These are phyloP conservation scores for Hystrix brachyura DNA, from an alignment of 2,113 vertebrate species.

Conservation along the genomic window DNA sequence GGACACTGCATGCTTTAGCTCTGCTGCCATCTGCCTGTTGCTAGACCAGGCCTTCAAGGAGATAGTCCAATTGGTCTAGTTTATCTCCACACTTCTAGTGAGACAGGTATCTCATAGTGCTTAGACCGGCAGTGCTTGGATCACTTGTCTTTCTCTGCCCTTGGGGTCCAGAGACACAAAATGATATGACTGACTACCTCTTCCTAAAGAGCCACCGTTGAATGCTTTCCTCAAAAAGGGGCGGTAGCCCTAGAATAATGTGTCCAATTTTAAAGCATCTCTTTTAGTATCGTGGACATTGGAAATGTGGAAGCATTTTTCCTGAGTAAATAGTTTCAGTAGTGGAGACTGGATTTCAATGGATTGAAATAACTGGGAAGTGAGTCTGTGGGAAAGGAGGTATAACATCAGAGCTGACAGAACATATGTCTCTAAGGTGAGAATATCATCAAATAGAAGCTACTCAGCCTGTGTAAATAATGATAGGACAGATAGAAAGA, in stretches of 20 bases:
- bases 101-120: background rate
- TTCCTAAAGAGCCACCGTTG: background rate
- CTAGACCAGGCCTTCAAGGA: background rate
- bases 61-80: background rate
- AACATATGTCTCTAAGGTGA: background rate
- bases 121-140: background rate
- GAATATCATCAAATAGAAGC: background rate
- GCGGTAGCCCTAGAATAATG: background rate
- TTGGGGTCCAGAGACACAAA: background rate
- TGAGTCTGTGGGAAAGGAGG: background rate
- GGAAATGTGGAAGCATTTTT: background rate
- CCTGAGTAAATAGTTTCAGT: background rate
- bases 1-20: background rate
- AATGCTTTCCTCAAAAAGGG: background rate
- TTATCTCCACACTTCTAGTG: background rate
- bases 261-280: background rate
- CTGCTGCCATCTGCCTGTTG: background rate
- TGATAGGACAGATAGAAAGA: background rate
- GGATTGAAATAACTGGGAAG: background rate
- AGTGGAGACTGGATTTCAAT: background rate
- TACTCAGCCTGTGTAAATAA: background rate
- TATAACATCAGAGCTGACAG: background rate
- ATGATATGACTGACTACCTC: background rate
- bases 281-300: background rate
- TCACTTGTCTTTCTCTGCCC: background rate